Evolutionary conservation across 2,113 vertebrate genomes (phyloP), one percentile per base, ranked within the genome.

Genomic region (Toxotes chatareus): DNA sequence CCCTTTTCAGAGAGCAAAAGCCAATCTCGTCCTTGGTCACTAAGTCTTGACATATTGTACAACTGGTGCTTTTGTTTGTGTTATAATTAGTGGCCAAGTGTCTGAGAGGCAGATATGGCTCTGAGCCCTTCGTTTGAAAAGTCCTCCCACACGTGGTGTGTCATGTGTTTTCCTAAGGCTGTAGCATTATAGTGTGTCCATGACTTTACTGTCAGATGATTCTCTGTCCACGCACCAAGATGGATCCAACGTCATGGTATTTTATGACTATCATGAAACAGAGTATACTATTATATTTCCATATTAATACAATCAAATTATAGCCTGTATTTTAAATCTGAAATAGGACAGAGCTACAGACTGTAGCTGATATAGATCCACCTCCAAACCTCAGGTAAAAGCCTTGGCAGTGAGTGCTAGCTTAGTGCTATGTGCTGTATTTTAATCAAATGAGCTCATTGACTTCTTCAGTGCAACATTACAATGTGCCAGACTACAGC

Each of bases 51-150:
- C 59, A 21, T 17, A 38, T 21, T 53, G 27, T 57, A 65, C 53
- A 85, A 89, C 61, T 62, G 56, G 40, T 31, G 38, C 70, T 85
- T 89, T 59, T 83, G 75, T 87, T 80, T 38, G 34, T 60, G 44
- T 53, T 42, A 40, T 77, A 83, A 80, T 85, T 74, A 60, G 34
- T 63, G 46, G 79, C 44, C 49, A 44, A 84, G 56, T 13, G 61
- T 73, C 78, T 82, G 76, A 65, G 51, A 84, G 71, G 59, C 79
- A 73, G 40, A 68, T 12, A 67, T 12, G 47, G 46, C 57, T 57
- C 49, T 73, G 55, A 83, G 85, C 80, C 19, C 57, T 17, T 80
- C 72, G 73, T 82, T 84, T 65, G 42, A 76, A 69, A 56, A 46
- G 40, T 63, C 61, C 57, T 66, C 59, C 76, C 72, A 74, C 73